These are phyloP conservation scores for Eufriesea mexicana DNA, from an alignment of 1,140 invertebrate species.

Conservation along the genomic window DNA sequence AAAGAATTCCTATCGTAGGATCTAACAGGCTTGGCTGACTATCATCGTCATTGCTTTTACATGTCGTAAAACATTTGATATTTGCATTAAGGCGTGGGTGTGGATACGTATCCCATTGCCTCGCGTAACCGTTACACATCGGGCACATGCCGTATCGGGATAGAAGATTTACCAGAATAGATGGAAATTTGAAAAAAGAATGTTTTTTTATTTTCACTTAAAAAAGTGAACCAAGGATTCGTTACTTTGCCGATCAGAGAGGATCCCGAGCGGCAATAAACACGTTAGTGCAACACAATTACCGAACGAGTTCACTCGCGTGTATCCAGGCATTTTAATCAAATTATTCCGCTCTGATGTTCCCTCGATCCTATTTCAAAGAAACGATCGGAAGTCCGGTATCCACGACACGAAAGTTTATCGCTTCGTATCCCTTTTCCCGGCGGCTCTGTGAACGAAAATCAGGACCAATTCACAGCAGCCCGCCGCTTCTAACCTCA, in stretches of 20 bases:
- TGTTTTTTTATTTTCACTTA: no score
- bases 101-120: neutral
- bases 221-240: neutral
- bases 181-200: neutral
- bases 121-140: no score
- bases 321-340: constrained; percentile 41
- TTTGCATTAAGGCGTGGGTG: neutral
- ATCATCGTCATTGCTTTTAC: constrained; percentile 4
- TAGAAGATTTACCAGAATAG: neutral
- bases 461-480: neutral
- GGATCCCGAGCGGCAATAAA: neutral
- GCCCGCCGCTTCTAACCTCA: neutral
- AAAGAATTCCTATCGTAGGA: constrained; percentile 5
- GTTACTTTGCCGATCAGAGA: neutral
- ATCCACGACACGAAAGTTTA: constrained; percentile 25
- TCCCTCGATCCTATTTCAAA: constrained; percentile 40
- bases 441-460: neutral
- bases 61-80: no score
- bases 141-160: no score
- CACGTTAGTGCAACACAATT: constrained; percentile 13
- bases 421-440: neutral
- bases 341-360: constrained; percentile 35
- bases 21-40: constrained; percentile 7
- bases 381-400: constrained; percentile 43
- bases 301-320: constrained; percentile 33